Conservation (phyloP, 2,113 vertebrate species). For the Rynchops niger region DNA sequence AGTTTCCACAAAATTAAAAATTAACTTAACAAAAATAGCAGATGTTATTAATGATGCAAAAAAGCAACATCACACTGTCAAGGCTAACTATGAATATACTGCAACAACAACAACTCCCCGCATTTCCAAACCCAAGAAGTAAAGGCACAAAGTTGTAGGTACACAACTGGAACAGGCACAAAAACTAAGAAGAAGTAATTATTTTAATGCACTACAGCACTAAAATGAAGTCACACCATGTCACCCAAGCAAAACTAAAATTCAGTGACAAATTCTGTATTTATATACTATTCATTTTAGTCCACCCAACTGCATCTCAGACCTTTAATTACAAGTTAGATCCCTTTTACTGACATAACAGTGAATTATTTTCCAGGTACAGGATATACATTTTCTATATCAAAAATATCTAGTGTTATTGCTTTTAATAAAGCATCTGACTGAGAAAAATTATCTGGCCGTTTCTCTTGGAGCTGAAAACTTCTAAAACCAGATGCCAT, state of each 20-base stretch:
- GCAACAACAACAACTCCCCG: neutral
- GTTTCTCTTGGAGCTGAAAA: neutral
- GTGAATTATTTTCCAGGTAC: neutral
- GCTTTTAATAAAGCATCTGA: neutral
- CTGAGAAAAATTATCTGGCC: neutral
- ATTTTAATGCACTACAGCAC: neutral
- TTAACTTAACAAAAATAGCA: neutral
- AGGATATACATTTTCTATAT: neutral
- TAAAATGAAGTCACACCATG: neutral
- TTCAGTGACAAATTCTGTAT: neutral
- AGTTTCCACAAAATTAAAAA: neutral
- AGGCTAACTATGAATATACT: neutral
- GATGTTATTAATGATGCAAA: neutral
- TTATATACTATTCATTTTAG: neutral
- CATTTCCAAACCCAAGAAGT: neutral
- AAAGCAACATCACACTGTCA: neutral
- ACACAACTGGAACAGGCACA: neutral
- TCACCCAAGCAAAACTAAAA: neutral
- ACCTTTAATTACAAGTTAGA: neutral
- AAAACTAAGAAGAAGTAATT: neutral
- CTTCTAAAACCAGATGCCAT: neutral
- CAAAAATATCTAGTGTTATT: neutral
- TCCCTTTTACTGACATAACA: neutral
- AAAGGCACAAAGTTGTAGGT: neutral
- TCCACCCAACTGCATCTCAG: neutral